These are phyloP conservation scores for Alexandromys fortis DNA, from an alignment of 2,113 vertebrate genomes.

Conservation along the genomic window DNA sequence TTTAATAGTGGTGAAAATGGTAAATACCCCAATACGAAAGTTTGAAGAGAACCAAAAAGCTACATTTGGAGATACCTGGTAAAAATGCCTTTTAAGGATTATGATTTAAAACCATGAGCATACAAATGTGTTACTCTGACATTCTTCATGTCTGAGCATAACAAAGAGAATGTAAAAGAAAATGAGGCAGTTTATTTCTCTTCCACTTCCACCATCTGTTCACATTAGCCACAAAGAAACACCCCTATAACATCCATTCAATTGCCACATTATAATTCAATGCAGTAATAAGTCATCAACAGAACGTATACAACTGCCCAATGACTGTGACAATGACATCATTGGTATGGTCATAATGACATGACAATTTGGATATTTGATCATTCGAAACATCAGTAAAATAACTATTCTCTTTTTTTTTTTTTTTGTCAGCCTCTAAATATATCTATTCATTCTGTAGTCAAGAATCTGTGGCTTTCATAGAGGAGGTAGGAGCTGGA, in stretches of 20 bases:
- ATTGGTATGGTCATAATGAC: slow-evolving; percentile 75
- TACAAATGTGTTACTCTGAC: slow-evolving; percentile 22
- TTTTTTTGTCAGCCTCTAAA: slow-evolving; percentile 74
- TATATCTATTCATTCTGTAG: slow-evolving; percentile 74
- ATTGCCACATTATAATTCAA: slow-evolving; percentile 71
- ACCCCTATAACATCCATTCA: slow-evolving; percentile 77
- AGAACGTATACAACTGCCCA: slow-evolving; percentile 68
- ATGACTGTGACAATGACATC: slow-evolving; percentile 73
- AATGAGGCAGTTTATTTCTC: slow-evolving; percentile 77
- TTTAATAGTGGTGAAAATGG: background rate
- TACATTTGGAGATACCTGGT: background rate
- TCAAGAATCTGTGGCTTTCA: slow-evolving; percentile 72
- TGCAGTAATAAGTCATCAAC: slow-evolving; percentile 71
- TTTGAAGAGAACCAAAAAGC: background rate
- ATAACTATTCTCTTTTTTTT: slow-evolving; percentile 54
- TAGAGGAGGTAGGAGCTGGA: slow-evolving; percentile 12
- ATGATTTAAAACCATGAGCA: slow-evolving; percentile 45
- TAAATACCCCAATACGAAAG: background rate
- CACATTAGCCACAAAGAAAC: slow-evolving; percentile 77
- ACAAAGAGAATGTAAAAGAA: slow-evolving; percentile 69
- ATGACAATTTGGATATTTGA: slow-evolving; percentile 75
- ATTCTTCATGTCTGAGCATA: slow-evolving; percentile 54
- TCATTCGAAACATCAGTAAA: slow-evolving; percentile 75
- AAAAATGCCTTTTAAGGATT: slow-evolving; percentile 50
- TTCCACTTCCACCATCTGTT: slow-evolving; percentile 77